A percentile compares a stretch with the other conserved stretches of the same genome.
Evolutionary conservation across 2,888 invertebrate species (phyloP).

Genomic region (Agriopis leucophaearia): DNA sequence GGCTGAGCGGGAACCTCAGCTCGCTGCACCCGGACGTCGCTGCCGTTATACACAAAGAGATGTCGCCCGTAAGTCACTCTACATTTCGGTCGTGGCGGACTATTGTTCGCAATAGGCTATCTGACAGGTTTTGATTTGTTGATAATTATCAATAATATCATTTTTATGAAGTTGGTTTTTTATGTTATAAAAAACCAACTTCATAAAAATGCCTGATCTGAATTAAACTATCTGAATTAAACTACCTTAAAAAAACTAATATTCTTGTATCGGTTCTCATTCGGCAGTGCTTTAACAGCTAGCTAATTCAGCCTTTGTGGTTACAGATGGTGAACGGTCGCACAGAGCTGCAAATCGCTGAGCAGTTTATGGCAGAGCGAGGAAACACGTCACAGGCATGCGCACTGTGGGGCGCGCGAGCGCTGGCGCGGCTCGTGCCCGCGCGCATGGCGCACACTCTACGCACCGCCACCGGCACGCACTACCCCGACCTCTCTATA

Average conservation of each 20-base stretch:
- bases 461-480: slow-evolving; percentile 65
- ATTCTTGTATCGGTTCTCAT: too few relatives aligned
- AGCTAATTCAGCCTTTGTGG: not conserved
- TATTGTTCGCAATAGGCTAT: not conserved
- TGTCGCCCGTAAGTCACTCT: slow-evolving; percentile 79
- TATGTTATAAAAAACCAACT: too few relatives aligned
- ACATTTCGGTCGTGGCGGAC: not conserved
- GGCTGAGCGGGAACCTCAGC: slow-evolving; percentile 63
- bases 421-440: slow-evolving; percentile 91
- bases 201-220: too few relatives aligned
- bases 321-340: slow-evolving; percentile 73
- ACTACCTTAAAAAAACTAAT: too few relatives aligned
- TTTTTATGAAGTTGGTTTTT: too few relatives aligned
- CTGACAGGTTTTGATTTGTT: too few relatives aligned
- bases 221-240: too few relatives aligned
- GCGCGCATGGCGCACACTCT: slow-evolving; percentile 73
- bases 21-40: slow-evolving; percentile 79
- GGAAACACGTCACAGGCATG: slow-evolving; percentile 89
- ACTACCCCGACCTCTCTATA: slow-evolving; percentile 67
- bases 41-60: slow-evolving; percentile 85
- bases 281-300: not conserved
- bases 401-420: slow-evolving; percentile 93
- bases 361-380: slow-evolving; percentile 88
- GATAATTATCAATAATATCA: too few relatives aligned
- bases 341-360: slow-evolving; percentile 89